These are phyloP conservation scores for Miichthys miiuy DNA, from an alignment of 2,797 vertebrate genomes.

Conservation along the genomic window DNA sequence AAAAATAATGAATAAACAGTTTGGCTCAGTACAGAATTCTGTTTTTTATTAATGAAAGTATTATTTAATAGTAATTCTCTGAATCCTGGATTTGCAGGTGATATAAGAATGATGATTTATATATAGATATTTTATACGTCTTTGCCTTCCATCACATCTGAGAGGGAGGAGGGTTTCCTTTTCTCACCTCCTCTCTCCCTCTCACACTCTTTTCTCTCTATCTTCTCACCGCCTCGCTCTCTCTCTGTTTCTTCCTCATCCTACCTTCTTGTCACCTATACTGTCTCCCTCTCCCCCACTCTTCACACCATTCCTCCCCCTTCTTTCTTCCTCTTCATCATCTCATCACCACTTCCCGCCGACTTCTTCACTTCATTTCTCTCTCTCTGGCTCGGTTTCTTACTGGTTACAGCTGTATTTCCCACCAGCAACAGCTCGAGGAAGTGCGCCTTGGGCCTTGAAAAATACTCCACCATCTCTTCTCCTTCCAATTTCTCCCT, in stretches of 20 bases:
- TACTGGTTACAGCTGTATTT: constrained; percentile 55
- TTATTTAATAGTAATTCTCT: neutral
- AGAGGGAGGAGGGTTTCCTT: constrained; percentile 46
- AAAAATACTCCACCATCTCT: constrained; percentile 46
- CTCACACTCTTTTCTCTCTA: constrained; percentile 29
- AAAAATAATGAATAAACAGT: neutral
- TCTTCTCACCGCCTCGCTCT: constrained; percentile 23
- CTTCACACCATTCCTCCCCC: constrained; percentile 35
- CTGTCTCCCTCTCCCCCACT: constrained; percentile 29
- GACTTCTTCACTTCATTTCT: constrained; percentile 48
- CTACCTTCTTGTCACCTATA: constrained; percentile 43
- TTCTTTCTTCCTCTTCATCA: constrained; percentile 25
- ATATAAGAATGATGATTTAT: no score
- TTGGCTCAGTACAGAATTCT: neutral
- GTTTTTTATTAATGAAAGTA: neutral
- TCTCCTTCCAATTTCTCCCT: constrained; percentile 43
- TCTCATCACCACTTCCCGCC: constrained; percentile 47
- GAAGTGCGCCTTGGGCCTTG: constrained; percentile 43
- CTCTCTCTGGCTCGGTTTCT: constrained; percentile 20
- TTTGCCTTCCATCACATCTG: constrained; percentile 24
- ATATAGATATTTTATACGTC: neutral
- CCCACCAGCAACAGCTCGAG: constrained; percentile 58
- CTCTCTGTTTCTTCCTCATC: constrained; percentile 16
- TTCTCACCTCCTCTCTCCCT: constrained; percentile 57
- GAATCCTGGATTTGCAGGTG: neutral